Conservation (phyloP, 2,888 invertebrate species). For the Nymphalis c-album region DNA sequence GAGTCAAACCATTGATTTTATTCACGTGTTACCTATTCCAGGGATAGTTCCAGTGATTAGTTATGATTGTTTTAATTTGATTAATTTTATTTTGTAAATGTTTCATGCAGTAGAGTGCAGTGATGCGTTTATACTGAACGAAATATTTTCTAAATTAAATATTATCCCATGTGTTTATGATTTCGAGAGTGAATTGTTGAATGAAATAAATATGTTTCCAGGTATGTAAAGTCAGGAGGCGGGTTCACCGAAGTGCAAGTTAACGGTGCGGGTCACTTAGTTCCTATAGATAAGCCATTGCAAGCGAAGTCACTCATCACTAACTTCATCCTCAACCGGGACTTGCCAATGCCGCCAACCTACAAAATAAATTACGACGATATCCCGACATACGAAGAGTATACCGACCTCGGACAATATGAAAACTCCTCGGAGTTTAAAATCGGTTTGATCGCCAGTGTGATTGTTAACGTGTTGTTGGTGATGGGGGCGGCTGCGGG, state of each 20-base stretch:
- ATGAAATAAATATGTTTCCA: conserved; percentile 44
- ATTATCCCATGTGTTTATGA: too few species aligned
- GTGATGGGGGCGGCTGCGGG: conserved; percentile 47
- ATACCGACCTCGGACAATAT: conserved; percentile 28
- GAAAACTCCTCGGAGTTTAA: conserved; percentile 38
- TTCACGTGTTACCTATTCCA: too few species aligned
- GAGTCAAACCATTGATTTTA: too few species aligned
- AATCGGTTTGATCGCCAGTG: conserved; percentile 53
- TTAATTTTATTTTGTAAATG: neutral
- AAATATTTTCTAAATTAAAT: too few species aligned
- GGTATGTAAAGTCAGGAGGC: conserved; percentile 80
- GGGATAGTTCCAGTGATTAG: too few species aligned
- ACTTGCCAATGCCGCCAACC: conserved; percentile 41
- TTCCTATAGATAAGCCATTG: conserved; percentile 82
- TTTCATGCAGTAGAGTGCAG: too few species aligned
- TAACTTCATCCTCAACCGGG: conserved; percentile 53
- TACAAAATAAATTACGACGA: conserved; percentile 12
- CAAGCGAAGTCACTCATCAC: conserved; percentile 59
- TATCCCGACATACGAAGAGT: conserved; percentile 28
- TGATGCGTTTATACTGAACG: too few species aligned
- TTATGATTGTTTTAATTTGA: neutral
- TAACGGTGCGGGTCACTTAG: conserved; percentile 83
- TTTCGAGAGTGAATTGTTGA: too few species aligned
- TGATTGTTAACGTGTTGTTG: conserved; percentile 58
- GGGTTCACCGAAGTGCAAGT: conserved; percentile 81